A percentile compares a stretch with the other conserved stretches of the same genome.
Evolutionary conservation across 1,140 invertebrate species (phyloP).

Genomic region (Zaprionus capensis): DNA sequence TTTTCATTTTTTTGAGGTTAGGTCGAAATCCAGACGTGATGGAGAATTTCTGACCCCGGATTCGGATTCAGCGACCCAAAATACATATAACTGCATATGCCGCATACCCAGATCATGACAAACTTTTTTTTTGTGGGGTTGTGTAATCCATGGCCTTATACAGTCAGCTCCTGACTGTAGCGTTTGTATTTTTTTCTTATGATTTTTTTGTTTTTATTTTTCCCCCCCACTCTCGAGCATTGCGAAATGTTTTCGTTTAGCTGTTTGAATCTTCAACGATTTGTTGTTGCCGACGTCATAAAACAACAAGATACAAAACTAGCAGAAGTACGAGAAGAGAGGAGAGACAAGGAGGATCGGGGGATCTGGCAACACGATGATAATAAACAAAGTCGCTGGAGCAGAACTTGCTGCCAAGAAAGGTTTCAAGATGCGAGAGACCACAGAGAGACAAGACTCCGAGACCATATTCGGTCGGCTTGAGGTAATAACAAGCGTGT

Average conservation of each 20-base stretch:
- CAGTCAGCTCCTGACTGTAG: no score
- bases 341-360: neutral
- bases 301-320: slow-evolving; percentile 18
- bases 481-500: slow-evolving; percentile 15
- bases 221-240: slow-evolving; percentile 15
- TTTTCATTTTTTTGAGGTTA: no score
- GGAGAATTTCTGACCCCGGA: no score
- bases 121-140: no score
- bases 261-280: slow-evolving; percentile 28
- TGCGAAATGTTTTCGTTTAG: slow-evolving; percentile 43
- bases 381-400: slow-evolving; percentile 40
- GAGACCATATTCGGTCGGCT: slow-evolving; percentile 9
- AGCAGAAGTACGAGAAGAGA: neutral
- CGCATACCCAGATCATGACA: no score
- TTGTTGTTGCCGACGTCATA: slow-evolving; percentile 39
- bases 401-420: slow-evolving; percentile 46
- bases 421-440: slow-evolving; percentile 31
- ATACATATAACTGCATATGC: no score
- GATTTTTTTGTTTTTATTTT: slow-evolving; percentile 17
- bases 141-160: no score
- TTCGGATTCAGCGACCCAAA: no score
- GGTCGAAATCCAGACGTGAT: no score
- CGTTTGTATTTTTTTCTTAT: no score
- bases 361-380: neutral
- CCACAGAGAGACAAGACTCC: neutral